Conservation (phyloP, 1,140 invertebrate genomes). For the Aphelinus atriplicis region DNA sequence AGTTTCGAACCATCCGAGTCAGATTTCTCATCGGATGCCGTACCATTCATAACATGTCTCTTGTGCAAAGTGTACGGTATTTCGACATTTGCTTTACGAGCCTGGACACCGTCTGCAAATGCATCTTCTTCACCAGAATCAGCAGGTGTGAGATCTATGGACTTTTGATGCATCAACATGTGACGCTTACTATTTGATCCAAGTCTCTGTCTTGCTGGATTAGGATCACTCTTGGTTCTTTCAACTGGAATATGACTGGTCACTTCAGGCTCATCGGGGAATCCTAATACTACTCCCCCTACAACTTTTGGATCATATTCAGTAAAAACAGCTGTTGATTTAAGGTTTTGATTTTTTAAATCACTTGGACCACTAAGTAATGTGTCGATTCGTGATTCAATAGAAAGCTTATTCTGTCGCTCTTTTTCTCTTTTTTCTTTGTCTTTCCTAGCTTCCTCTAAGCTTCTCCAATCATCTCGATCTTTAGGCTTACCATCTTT, state of each 20-base stretch:
- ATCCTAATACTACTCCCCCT: slow-evolving; percentile 62
- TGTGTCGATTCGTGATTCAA: slow-evolving; percentile 56
- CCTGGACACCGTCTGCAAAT: slow-evolving; percentile 66
- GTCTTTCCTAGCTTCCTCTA: slow-evolving; percentile 59
- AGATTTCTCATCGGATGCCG: slow-evolving; percentile 69
- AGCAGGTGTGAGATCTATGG: slow-evolving; percentile 83
- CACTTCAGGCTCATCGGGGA: slow-evolving; percentile 54
- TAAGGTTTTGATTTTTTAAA: slow-evolving; percentile 35
- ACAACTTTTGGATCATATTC: slow-evolving; percentile 66
- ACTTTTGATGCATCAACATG: slow-evolving; percentile 86
- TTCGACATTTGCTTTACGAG: slow-evolving; percentile 71
- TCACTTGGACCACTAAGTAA: slow-evolving; percentile 53
- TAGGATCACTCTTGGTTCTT: slow-evolving; percentile 85
- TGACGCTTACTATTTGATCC: slow-evolving; percentile 77
- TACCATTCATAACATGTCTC: slow-evolving; percentile 83
- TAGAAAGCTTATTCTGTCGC: slow-evolving; percentile 50
- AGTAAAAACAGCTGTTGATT: slow-evolving; percentile 55
- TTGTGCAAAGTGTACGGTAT: slow-evolving; percentile 87
- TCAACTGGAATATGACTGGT: slow-evolving; percentile 76
- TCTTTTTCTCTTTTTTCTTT: slow-evolving; percentile 59
- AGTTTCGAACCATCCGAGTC: slow-evolving; percentile 56
- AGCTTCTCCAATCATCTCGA: slow-evolving; percentile 60
- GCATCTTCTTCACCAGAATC: slow-evolving; percentile 84
- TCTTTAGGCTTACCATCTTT: slow-evolving; percentile 57
- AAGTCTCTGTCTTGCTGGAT: slow-evolving; percentile 75